These are phyloP conservation scores for Polypedilum pembai DNA, from an alignment of 1,140 invertebrate species.

Conservation along the genomic window DNA sequence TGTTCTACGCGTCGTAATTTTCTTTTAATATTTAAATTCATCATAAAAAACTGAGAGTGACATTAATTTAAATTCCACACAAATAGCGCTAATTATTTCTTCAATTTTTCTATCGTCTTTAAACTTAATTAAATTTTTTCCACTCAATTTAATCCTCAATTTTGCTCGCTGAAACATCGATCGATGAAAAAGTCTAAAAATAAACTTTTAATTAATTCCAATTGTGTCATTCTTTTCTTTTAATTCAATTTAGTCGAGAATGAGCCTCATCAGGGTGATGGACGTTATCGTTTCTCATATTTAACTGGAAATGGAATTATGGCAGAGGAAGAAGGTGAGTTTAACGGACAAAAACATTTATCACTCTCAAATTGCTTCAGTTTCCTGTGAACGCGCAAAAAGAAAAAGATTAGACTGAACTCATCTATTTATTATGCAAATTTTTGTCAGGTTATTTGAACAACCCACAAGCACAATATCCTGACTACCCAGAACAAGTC, in stretches of 20 bases:
- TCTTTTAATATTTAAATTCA: too few relatives aligned
- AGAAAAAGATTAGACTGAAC: slow-evolving; percentile 38
- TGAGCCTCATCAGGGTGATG: slow-evolving; percentile 24
- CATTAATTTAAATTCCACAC: too few relatives aligned
- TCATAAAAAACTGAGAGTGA: too few relatives aligned
- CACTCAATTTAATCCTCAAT: too few relatives aligned
- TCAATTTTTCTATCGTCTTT: too few relatives aligned
- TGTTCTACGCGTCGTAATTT: too few relatives aligned
- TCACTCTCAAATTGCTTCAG: not conserved
- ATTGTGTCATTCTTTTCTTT: not conserved
- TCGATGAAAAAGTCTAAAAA: not conserved
- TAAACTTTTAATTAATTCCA: not conserved
- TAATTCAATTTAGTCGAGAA: slow-evolving; percentile 21
- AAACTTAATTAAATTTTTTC: too few relatives aligned
- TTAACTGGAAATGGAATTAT: slow-evolving; percentile 53
- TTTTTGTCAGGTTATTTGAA: slow-evolving; percentile 41
- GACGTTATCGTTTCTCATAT: slow-evolving; percentile 43
- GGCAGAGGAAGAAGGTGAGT: slow-evolving; percentile 45
- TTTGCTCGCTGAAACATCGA: too few relatives aligned
- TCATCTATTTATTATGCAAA: slow-evolving; percentile 33
- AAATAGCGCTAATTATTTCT: too few relatives aligned
- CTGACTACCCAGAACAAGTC: slow-evolving; percentile 49
- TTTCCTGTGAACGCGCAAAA: slow-evolving; percentile 31
- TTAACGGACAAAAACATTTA: slow-evolving; percentile 40
- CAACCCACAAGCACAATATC: slow-evolving; percentile 41